These are phyloP conservation scores for Manis crassicaudata DNA, from an alignment of 2,797 vertebrate species.

Conservation along the genomic window DNA sequence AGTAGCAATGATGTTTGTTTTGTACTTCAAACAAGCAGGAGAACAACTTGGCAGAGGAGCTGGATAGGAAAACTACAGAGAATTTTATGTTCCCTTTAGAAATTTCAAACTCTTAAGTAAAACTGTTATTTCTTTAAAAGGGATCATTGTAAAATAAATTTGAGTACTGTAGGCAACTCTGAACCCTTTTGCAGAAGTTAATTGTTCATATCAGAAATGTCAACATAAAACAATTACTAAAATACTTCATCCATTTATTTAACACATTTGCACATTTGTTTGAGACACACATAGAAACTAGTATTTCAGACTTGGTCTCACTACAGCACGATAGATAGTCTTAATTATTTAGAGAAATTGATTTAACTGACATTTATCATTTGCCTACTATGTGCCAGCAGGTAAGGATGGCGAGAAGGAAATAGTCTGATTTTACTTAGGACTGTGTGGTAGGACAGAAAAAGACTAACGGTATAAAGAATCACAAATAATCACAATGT, in stretches of 20 bases:
- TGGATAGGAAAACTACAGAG: background rate
- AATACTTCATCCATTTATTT: background rate
- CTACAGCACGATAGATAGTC: background rate
- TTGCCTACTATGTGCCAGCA: background rate
- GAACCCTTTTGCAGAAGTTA: background rate
- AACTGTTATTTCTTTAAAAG: background rate
- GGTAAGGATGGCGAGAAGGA: background rate
- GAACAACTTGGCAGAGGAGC: background rate
- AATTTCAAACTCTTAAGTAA: constrained; percentile 18
- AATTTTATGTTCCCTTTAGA: constrained; percentile 19
- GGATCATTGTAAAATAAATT: background rate
- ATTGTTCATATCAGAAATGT: constrained; percentile 25
- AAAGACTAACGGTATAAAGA: background rate
- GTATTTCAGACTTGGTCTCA: background rate
- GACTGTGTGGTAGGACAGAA: background rate
- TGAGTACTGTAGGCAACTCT: background rate
- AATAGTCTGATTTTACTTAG: background rate
- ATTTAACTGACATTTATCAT: background rate
- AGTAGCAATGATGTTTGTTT: background rate
- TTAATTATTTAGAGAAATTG: background rate
- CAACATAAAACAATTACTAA: background rate
- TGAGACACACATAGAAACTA: background rate
- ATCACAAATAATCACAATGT: background rate
- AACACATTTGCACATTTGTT: background rate
- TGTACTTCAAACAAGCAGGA: background rate